Evolutionary conservation across 1,140 invertebrate genomes (phyloP), one percentile per base, ranked within the genome.

Genomic region (Ylistrum balloti): DNA sequence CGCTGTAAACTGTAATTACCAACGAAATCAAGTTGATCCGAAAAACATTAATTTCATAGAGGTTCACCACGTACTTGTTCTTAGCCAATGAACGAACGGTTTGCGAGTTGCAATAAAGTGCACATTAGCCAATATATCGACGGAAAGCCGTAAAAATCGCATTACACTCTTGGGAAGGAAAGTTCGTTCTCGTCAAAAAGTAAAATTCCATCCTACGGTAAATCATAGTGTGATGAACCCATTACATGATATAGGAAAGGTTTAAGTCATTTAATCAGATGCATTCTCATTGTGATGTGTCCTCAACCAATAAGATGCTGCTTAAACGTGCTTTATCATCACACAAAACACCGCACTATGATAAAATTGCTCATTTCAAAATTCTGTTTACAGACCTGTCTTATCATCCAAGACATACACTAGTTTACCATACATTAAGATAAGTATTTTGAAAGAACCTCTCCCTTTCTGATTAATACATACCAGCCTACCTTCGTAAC

Each of bases 341-440:
- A 45, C 20, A 45, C 41, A 74, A 74, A 74, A 74, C 56, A 74
- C 0, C 56, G 28, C n/a, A n/a, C 56, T n/a, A 1, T 17, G 22
- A 28, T 74, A 28, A 74, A 28, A 74, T n/a, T 74, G n/a, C 22
- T 74, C n/a, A 74, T 74, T 74, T 74, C 5, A 74, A 74, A 74
- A 74, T 28, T 74, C 28, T 0, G n/a, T 74, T 74, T 74, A 74
- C 56, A 74, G n/a, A 28, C n/a, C 11, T 74, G 56, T 74, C 56
- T 74, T 74, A 74, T 74, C 56, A 28, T 74, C 28, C 56, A 74
- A 74, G 56, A 74, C 56, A 74, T 74, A 74, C n/a, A 28, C 5
- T n/a, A 74, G 56, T 74, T 28, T 74, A 74, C 56, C 28, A n/a
- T 74, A 74, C 56, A 74, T 74, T 5, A n/a, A 74, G 56, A 74